These are phyloP conservation scores for Cichlasoma orientale DNA, from an alignment of 2,797 vertebrate species.

Conservation along the genomic window DNA sequence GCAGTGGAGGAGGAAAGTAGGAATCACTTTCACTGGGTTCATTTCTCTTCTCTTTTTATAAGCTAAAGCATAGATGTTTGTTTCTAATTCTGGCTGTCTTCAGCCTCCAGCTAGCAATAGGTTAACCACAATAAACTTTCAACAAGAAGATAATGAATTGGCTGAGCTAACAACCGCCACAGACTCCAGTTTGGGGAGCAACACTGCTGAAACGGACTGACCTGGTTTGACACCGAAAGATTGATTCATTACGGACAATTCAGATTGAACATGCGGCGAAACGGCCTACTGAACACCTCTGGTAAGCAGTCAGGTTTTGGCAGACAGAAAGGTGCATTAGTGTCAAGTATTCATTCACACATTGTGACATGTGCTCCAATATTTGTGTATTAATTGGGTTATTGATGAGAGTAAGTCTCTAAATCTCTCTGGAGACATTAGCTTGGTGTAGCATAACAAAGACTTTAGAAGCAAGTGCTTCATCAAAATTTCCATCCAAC, in stretches of 20 bases:
- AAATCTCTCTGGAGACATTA: neutral
- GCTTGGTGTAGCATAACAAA: no score
- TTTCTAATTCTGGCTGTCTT: neutral
- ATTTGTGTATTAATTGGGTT: neutral
- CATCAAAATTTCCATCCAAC: no score
- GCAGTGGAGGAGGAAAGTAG: neutral
- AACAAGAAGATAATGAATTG: neutral
- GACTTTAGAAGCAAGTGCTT: no score
- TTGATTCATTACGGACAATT: neutral
- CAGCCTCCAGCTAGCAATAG: neutral
- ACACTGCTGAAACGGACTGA: neutral
- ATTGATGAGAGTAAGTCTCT: neutral
- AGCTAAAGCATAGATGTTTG: neutral
- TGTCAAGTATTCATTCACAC: neutral
- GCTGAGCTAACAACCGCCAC: neutral
- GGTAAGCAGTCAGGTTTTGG: neutral
- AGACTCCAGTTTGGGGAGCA: neutral
- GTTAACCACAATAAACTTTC: neutral
- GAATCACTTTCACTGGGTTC: neutral
- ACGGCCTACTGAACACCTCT: neutral
- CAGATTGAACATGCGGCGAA: neutral
- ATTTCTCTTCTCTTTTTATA: neutral
- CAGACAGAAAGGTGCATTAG: neutral
- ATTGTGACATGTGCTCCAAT: neutral
- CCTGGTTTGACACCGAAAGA: neutral